Percentiles rank a stretch among this genome's conserved stretches.
phyloP scores from a whole-genome alignment of 1,140 invertebrate genomes.

The Drosophila chauvacae region DNA sequence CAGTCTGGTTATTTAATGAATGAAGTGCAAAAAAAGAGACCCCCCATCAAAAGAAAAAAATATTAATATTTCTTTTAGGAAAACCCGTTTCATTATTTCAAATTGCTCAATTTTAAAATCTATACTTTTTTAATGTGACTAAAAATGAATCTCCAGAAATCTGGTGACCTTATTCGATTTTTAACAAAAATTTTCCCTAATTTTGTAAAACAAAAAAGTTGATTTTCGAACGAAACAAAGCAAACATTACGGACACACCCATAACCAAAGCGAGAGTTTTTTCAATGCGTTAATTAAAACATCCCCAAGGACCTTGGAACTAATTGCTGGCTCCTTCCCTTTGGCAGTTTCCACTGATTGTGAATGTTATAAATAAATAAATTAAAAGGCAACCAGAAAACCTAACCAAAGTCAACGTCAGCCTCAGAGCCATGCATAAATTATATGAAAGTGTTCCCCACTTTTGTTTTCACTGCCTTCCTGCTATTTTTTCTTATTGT shows the following conservation, averaged over 20 bases:
- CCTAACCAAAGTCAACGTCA: constrained; percentile 20
- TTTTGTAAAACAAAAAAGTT: not conserved
- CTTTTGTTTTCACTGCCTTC: not conserved
- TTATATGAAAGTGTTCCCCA: constrained; percentile 1
- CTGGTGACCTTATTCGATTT: too few relatives aligned
- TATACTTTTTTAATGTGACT: too few relatives aligned
- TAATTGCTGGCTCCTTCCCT: constrained; percentile 5
- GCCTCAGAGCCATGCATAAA: constrained; percentile 9
- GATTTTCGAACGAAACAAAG: not conserved
- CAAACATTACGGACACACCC: not conserved
- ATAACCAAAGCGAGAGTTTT: not conserved
- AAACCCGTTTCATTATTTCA: too few relatives aligned
- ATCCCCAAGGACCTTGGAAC: constrained; percentile 15
- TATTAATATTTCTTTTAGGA: too few relatives aligned
- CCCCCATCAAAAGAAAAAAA: too few relatives aligned
- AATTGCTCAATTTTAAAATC: too few relatives aligned
- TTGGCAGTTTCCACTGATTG: constrained; percentile 13
- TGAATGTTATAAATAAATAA: constrained; percentile 19
- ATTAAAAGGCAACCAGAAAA: constrained; percentile 9
- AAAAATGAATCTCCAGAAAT: too few relatives aligned
- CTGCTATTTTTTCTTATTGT: not conserved
- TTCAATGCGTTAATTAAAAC: constrained; percentile 8
- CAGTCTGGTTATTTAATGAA: too few relatives aligned
- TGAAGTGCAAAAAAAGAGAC: too few relatives aligned
- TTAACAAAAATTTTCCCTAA: too few relatives aligned